Percentiles rank a stretch among this genome's conserved stretches.
Evolutionary conservation across 2,113 vertebrate species (phyloP).

Genomic region (Scophthalmus maximus): DNA sequence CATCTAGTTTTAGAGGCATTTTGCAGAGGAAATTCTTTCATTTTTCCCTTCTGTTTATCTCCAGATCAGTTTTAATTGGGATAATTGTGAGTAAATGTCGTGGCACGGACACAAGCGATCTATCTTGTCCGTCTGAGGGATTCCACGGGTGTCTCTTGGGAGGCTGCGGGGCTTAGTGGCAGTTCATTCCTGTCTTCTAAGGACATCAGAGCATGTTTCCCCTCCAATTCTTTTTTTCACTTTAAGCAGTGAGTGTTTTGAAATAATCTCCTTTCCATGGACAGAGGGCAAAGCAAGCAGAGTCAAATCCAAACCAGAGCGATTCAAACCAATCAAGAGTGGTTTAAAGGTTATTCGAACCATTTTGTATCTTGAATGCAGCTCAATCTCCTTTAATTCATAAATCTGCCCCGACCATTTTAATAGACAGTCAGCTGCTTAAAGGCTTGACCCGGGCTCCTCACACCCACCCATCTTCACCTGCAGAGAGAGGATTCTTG

Average conservation of each 20-base stretch:
- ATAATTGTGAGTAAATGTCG: constrained; percentile 59
- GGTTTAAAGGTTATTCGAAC: constrained; percentile 31
- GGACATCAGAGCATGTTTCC: constrained; percentile 30
- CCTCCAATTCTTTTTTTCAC: neutral
- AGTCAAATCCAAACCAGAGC: constrained; percentile 38
- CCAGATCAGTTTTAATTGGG: constrained; percentile 58
- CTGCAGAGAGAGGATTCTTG: constrained; percentile 14
- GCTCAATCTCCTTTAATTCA: constrained; percentile 1
- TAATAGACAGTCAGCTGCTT: neutral
- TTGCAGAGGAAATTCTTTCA: constrained; percentile 40
- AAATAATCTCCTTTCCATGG: constrained; percentile 23
- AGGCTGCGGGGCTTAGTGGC: too few relatives aligned
- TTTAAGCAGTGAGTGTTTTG: neutral
- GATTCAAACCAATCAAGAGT: constrained; percentile 14
- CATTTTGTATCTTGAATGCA: constrained; percentile 29
- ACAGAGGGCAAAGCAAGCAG: constrained; percentile 1
- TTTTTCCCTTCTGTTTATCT: constrained; percentile 37
- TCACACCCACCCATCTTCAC: too few relatives aligned
- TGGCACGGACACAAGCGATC: neutral
- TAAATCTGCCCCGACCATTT: neutral
- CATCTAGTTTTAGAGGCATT: constrained; percentile 5
- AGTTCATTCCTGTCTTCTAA: constrained; percentile 14
- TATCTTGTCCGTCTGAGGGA: constrained; percentile 45
- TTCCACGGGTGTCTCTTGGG: constrained; percentile 56
- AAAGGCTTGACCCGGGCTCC: constrained; percentile 35